These are phyloP conservation scores for Apostichopus leukothele DNA, from an alignment of 53 echinoderm and acorn worm genomes.

Conservation along the genomic window DNA sequence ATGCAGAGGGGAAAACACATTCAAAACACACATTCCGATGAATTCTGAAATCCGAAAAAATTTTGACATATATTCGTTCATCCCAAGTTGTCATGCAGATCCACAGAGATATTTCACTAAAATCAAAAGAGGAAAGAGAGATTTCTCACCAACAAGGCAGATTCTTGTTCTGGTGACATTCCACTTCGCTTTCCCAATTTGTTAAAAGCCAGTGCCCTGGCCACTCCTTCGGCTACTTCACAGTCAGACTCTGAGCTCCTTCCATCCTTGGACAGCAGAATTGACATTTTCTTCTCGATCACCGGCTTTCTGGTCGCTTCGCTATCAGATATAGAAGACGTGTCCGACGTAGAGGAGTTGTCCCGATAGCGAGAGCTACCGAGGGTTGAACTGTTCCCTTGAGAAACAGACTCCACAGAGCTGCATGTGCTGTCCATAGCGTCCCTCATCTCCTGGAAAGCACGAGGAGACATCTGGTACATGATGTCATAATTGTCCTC, in stretches of 20 bases:
- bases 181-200: constrained; percentile 39
- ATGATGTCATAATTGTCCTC: constrained; percentile 23
- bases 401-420: not conserved
- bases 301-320: not conserved
- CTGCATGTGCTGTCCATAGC: not conserved
- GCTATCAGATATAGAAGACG: constrained; percentile 17
- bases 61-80: no score
- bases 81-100: not conserved
- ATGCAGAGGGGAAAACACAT: no score
- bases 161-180: constrained; percentile 50
- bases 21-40: no score
- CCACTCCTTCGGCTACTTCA: constrained; percentile 68
- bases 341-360: not conserved
- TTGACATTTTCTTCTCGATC: constrained; percentile 33
- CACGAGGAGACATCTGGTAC: constrained; percentile 34
- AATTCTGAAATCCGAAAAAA: no score
- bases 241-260: constrained; percentile 22
- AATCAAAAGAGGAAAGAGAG: not conserved
- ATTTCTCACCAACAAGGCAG: not conserved
- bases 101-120: not conserved
- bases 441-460: constrained; percentile 40
- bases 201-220: constrained; percentile 79
- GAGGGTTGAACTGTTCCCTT: not conserved
- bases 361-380: not conserved
- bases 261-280: constrained; percentile 42